Base-by-base conservation (phyloP, 1,140 invertebrate species). In the Nylanderia fulva region DNA sequence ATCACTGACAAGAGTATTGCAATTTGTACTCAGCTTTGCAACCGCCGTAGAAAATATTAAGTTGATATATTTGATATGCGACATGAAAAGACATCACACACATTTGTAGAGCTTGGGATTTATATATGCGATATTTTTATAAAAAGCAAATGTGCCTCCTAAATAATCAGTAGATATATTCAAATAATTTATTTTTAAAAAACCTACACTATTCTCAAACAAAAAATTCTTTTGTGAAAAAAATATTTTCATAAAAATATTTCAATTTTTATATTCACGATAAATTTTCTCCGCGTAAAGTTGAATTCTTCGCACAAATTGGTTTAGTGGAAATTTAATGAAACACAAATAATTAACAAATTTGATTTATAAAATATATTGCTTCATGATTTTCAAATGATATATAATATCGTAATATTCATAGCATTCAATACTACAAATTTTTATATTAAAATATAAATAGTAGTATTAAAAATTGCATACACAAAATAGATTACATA, bases 1-100 rank as follows among this genome's bases (percentile, higher is more conserved):
- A 77, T 64, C 74, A 48, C 58, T 76, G 39, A 64, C 29, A n/a
- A 77, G 3, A 64, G 11, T 64, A 64, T 6, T 77, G 42, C 13
- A 15, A 24, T 54, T 76, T 63, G 27, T 2, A 42, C 15, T 75
- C 29, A n/a, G 48, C 39, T 77, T 64, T 77, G 58, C n/a, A n/a
- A 52, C 27, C 2, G n/a, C 1, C 6, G 61, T 27, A 4, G n/a
- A 1, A 77, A 77, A 64, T 64, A 64, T 77, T 52, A 64, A 36
- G 13, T 48, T 63, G 6, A 76, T 61, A 45, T 45, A 76, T 63
- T 24, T 61, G 42, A 61, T 61, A 24, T 48, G 29, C n/a, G 1
- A 77, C 9, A 33, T 36, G 39, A 29, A 64, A n/a, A 24, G 21
- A 29, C 11, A 61, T 75, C 36, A 42, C n/a, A 45, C 2, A 45